Evolutionary conservation across 2,797 vertebrate species (phyloP).

Genomic region (Neopelma chrysocephalum): DNA sequence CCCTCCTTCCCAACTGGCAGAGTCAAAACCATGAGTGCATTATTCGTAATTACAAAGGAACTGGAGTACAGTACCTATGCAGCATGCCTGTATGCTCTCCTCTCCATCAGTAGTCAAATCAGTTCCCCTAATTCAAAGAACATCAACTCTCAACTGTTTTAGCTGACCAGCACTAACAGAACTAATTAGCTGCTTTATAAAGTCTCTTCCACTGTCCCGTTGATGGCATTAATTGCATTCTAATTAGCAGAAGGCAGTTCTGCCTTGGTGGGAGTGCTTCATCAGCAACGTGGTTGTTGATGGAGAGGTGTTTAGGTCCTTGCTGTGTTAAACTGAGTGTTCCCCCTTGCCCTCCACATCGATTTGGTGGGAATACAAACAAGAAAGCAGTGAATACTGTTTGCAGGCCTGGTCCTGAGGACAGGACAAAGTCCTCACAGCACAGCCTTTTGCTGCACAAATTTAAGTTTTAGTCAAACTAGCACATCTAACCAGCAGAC

Average conservation of each 20-base stretch:
- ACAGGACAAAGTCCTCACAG: background rate
- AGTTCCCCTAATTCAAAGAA: background rate
- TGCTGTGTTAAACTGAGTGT: background rate
- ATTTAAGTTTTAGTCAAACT: background rate
- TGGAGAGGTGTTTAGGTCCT: background rate
- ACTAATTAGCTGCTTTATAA: conserved; percentile 28
- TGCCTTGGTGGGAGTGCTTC: background rate
- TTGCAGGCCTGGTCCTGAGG: background rate
- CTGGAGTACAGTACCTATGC: background rate
- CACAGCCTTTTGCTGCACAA: background rate
- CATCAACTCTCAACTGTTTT: background rate
- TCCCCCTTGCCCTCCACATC: background rate
- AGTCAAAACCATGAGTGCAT: background rate
- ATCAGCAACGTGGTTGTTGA: background rate
- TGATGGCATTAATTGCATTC: conserved; percentile 9
- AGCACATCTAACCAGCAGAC: background rate
- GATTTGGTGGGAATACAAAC: background rate
- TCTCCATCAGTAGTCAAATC: background rate
- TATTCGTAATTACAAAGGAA: background rate
- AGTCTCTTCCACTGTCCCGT: background rate
- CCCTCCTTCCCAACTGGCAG: background rate
- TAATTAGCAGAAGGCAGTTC: conserved; percentile 14
- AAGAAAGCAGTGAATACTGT: background rate
- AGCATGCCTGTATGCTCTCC: background rate
- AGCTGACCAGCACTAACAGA: background rate